These are phyloP conservation scores for Apodemia mormo DNA, from an alignment of 2,888 invertebrate genomes.

Conservation along the genomic window DNA sequence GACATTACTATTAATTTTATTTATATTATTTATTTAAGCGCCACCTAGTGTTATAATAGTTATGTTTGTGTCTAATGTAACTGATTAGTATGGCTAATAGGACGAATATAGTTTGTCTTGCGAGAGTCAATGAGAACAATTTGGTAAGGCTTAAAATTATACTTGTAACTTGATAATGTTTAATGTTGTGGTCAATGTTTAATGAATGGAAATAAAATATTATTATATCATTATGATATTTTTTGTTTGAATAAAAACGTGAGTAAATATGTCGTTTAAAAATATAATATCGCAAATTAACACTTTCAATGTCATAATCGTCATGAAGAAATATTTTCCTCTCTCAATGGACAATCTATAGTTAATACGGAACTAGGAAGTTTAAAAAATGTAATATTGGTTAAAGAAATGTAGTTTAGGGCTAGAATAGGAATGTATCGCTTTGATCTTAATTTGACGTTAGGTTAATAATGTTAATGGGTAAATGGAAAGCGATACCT, in stretches of 20 bases:
- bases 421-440: constrained; percentile 37
- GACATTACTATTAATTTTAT: constrained; percentile 14
- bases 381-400: constrained; percentile 3
- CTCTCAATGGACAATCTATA: constrained; percentile 5
- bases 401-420: constrained; percentile 20
- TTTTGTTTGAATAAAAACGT: no score
- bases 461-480: constrained; percentile 43
- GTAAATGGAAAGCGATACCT: constrained; percentile 53
- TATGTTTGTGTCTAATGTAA: constrained; percentile 12
- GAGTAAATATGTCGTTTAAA: no score
- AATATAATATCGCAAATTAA: no score
- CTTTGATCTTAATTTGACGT: constrained; percentile 41
- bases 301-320: no score
- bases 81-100: not conserved
- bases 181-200: not conserved
- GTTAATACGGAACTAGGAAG: not conserved
- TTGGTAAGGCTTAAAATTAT: not conserved
- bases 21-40: constrained; percentile 16
- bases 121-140: not conserved
- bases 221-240: no score
- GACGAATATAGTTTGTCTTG: constrained; percentile 2
- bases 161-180: not conserved
- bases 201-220: not conserved
- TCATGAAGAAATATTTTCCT: not conserved
- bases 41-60: constrained; percentile 12